phyloP scores from a whole-genome alignment of 92 coral and sea anemone genomes.

The Phenganax subtilis region DNA sequence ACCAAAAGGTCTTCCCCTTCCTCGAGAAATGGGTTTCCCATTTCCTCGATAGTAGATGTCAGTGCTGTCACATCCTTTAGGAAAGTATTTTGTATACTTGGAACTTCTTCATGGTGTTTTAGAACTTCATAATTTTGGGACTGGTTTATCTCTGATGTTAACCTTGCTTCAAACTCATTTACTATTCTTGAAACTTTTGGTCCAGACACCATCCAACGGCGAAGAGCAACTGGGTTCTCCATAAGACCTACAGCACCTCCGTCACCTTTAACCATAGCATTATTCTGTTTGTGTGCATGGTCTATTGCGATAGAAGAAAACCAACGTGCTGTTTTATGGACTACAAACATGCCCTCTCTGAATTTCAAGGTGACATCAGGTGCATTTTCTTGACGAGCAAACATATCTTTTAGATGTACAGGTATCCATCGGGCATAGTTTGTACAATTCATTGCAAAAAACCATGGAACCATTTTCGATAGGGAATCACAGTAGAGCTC shows the following conservation, averaged over 20 bases:
- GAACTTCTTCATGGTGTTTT: conserved; percentile 42
- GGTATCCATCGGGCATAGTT: conserved; percentile 53
- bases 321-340: conserved; percentile 42
- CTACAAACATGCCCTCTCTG: conserved; percentile 37
- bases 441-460: conserved; percentile 40
- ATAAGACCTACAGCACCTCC: conserved; percentile 56
- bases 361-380: conserved; percentile 41
- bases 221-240: conserved; percentile 53
- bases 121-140: conserved; percentile 11
- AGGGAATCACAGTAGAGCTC: background rate
- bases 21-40: conserved; percentile 50
- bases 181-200: conserved; percentile 58
- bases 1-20: conserved; percentile 46
- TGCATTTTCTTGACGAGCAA: conserved; percentile 37
- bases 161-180: conserved; percentile 40
- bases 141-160: conserved; percentile 1
- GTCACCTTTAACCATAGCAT: conserved; percentile 56
- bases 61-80: conserved; percentile 49
- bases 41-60: conserved; percentile 32
- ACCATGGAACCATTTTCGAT: conserved; percentile 47
- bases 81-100: conserved; percentile 31
- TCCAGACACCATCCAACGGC: conserved; percentile 59
- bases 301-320: conserved; percentile 56
- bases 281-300: conserved; percentile 59
- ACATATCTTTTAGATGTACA: conserved; percentile 43